Evolutionary conservation across 2,797 vertebrate species (phyloP), one percentile per base, ranked within the genome.

Genomic region (Argyrosomus regius): DNA sequence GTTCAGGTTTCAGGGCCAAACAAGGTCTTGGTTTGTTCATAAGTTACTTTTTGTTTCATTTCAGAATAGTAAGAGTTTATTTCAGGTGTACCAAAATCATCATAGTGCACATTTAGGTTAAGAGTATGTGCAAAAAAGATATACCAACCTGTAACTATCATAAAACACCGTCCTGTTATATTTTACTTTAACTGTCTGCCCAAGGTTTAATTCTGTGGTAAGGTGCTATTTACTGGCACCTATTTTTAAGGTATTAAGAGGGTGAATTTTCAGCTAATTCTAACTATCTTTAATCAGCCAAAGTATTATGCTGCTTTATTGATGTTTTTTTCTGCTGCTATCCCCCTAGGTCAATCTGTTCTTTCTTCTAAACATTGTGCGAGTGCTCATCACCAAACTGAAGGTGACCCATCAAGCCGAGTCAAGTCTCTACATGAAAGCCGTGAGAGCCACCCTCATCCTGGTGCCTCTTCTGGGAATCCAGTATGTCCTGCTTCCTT

Each of bases 391-490:
- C 92, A 99, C 98, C 71, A 99, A 99, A 85, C 93, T 99, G 85
- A 99, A 99, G 77, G 98, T 98, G 78, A 99, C 98, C 2, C 98
- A 99, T 89, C 97, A 97, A 66, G 98, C 97, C 0, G 98, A 99
- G 89, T 99, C 98, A 17, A 98, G 97, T 72, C 96, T 99, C 18
- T 99, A 99, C 92, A 99, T 99, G 98, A 99, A 99, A 84, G 98
- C 98, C 0, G 98, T 99, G 73, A 94, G 98, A 75, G 98, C 98
- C 8, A 99, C 98, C 0, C 96, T 99, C 50, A 99, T 99, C 76
- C 94, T 99, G 41, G 98, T 99, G 0, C 98, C 98, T 0, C 95
- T 99, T 0, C 95, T 99, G 14, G 98, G 98, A 67, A 99, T 99
- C 53, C 97, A 99, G 85, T 98, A 96, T 10, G 96, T 99, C 60